Evolutionary conservation across 2,113 vertebrate genomes (phyloP).

Genomic region (Peromyscus polionotus): DNA sequence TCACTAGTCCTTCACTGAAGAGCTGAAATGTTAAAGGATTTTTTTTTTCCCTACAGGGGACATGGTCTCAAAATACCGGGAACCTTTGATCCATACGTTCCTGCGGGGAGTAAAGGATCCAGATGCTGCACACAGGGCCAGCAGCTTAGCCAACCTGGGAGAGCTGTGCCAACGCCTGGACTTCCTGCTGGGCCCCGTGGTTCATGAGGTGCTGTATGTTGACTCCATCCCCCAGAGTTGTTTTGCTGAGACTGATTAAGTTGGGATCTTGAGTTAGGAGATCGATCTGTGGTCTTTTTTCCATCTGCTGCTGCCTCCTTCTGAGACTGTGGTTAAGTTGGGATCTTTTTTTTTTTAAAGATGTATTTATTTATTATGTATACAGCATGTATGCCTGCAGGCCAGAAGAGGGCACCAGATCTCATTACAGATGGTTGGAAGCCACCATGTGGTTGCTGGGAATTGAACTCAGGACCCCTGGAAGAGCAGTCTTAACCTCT

Average conservation of each 20-base stretch:
- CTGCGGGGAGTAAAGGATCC: slow-evolving; percentile 91
- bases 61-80: slow-evolving; percentile 91
- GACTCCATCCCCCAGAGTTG: background rate
- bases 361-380: no score
- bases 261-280: background rate
- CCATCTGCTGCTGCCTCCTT: background rate
- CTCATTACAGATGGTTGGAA: no score
- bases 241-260: background rate
- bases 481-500: no score
- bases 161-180: slow-evolving; percentile 94
- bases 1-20: background rate
- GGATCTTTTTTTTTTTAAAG: no score
- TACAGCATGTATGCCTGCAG: no score
- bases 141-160: slow-evolving; percentile 97
- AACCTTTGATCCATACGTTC: slow-evolving; percentile 91
- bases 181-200: slow-evolving; percentile 92
- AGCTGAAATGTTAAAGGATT: background rate
- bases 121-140: slow-evolving; percentile 90
- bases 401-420: no score
- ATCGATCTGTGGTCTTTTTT: background rate
- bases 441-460: no score
- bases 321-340: background rate
- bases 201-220: slow-evolving; percentile 92
- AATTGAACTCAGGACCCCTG: no score
- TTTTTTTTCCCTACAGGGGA: slow-evolving; percentile 89